A percentile compares a stretch with the other conserved stretches of the same genome.
These are phyloP conservation scores for Cyanoramphus novaezelandiae DNA, from an alignment of 2,113 vertebrate genomes.

Conservation along the genomic window DNA sequence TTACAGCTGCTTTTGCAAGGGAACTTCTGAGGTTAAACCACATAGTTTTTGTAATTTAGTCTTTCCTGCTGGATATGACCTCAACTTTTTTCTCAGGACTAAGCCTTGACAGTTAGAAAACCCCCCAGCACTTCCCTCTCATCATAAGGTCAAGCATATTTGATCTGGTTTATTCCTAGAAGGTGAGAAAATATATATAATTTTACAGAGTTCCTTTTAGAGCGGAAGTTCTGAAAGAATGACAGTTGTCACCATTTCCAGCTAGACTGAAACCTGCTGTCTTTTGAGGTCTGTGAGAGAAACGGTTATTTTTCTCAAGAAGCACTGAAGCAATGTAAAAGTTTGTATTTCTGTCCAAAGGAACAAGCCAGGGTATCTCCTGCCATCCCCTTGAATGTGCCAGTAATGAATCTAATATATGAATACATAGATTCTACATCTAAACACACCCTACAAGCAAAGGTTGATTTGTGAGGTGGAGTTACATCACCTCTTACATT, in stretches of 20 bases:
- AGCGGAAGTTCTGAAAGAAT: neutral
- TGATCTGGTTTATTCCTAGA: neutral
- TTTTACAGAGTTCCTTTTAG: neutral
- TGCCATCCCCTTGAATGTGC: neutral
- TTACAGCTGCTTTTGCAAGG: neutral
- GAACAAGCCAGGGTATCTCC: neutral
- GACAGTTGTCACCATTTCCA: neutral
- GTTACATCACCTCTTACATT: neutral
- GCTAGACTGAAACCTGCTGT: neutral
- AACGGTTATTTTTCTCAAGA: neutral
- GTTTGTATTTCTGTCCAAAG: neutral
- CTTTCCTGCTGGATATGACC: neutral
- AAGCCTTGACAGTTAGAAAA: neutral
- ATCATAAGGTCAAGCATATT: neutral
- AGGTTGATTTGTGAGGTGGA: neutral
- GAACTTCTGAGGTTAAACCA: neutral
- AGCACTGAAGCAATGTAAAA: neutral
- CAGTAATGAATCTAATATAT: neutral
- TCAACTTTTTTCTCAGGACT: neutral
- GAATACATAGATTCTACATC: neutral
- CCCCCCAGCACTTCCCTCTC: neutral
- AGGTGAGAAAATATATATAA: neutral
- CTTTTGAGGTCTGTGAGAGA: neutral
- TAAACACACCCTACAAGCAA: neutral
- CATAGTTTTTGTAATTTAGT: neutral